A percentile compares a stretch with the other conserved stretches of the same genome.
These are phyloP conservation scores for Suillia variegata DNA, from an alignment of 2,888 invertebrate genomes.

Conservation along the genomic window DNA sequence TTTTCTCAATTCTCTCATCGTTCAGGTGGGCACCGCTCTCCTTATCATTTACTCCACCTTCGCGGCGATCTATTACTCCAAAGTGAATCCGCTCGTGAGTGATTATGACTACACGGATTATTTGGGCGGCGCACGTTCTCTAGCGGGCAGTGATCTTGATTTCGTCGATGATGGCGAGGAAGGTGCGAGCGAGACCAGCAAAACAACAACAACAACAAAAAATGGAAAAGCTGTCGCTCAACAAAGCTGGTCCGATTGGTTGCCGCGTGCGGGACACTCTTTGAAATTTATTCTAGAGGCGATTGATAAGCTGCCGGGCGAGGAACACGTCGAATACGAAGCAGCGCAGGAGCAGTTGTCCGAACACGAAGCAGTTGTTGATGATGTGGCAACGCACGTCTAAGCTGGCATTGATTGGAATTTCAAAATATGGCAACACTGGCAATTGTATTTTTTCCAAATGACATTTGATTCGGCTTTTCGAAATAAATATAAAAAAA, in stretches of 20 bases:
- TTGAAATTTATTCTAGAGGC: slow-evolving; percentile 59
- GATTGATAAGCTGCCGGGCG: slow-evolving; percentile 54
- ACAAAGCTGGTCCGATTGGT: slow-evolving; percentile 37
- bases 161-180: slow-evolving; percentile 48
- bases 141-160: slow-evolving; percentile 61
- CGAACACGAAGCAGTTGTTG: too few relatives aligned
- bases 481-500: too few relatives aligned
- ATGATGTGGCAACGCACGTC: too few relatives aligned
- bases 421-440: background rate
- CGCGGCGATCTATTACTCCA: slow-evolving; percentile 86
- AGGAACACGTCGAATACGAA: background rate
- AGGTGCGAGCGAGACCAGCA: slow-evolving; percentile 6
- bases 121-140: slow-evolving; percentile 70
- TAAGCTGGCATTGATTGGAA: too few relatives aligned
- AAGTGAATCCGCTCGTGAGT: slow-evolving; percentile 81
- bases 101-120: slow-evolving; percentile 80
- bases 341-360: background rate
- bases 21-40: slow-evolving; percentile 78
- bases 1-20: too few relatives aligned
- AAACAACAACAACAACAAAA: slow-evolving; percentile 7
- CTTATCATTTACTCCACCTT: slow-evolving; percentile 82
- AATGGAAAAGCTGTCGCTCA: background rate
- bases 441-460: background rate
- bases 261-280: slow-evolving; percentile 54
- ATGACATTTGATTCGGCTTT: background rate